Conservation (phyloP, 2,888 invertebrate species). For the Drosophila paranaensis region DNA sequence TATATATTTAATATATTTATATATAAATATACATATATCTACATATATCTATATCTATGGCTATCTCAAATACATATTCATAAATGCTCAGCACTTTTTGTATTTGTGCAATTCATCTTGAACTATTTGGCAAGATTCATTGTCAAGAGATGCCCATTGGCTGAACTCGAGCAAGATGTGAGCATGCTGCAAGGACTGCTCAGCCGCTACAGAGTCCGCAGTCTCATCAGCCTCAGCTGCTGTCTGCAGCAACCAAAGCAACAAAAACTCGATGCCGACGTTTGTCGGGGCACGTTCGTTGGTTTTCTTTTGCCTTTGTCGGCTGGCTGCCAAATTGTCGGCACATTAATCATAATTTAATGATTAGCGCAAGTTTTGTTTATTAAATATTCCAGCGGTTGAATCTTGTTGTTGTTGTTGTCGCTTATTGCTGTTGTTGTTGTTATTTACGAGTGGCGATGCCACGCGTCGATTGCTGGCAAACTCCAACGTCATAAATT, state of each 20-base stretch:
- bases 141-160: not conserved
- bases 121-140: constrained; percentile 10
- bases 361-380: constrained; percentile 80
- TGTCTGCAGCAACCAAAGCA: constrained; percentile 15
- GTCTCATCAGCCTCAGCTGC: not conserved
- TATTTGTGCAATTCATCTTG: constrained; percentile 12
- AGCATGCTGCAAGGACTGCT: constrained; percentile 11
- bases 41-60: too few species aligned
- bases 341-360: constrained; percentile 81
- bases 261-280: constrained; percentile 13
- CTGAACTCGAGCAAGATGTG: not conserved
- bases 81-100: constrained; percentile 8
- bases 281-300: constrained; percentile 41
- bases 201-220: not conserved
- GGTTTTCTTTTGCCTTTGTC: constrained; percentile 22
- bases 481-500: constrained; percentile 51
- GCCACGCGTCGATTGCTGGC: constrained; percentile 53
- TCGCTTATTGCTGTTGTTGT: constrained; percentile 9
- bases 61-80: not conserved
- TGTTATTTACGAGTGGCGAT: constrained; percentile 57
- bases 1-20: not conserved
- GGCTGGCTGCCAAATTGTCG: constrained; percentile 65
- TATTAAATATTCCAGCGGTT: constrained; percentile 59
- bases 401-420: constrained; percentile 8
- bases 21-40: not conserved